Percentiles rank a stretch among this genome's conserved stretches.
phyloP scores from a whole-genome alignment of 2,888 invertebrate species.

The Homarus gammarus region DNA sequence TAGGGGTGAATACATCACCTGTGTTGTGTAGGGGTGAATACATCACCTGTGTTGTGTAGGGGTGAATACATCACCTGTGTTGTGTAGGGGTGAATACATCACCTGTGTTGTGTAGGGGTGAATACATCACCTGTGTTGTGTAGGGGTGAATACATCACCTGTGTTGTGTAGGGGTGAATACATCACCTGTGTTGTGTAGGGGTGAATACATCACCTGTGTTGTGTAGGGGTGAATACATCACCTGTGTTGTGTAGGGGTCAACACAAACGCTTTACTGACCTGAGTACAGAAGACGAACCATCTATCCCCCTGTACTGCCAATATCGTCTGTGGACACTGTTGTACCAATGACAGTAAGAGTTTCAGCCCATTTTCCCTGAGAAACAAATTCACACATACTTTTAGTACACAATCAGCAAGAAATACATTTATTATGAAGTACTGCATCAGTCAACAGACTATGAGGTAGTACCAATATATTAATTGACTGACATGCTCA shows the following conservation, averaged over 20 bases:
- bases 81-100: neutral
- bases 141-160: neutral
- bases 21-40: no score
- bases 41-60: no score
- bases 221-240: neutral
- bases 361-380: neutral
- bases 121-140: neutral
- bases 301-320: neutral
- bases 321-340: neutral
- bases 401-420: neutral
- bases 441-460: no score
- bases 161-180: neutral
- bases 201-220: neutral
- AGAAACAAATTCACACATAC: neutral
- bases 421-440: no score
- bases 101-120: neutral
- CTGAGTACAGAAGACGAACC: neutral
- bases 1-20: no score
- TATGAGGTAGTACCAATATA: no score
- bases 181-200: neutral
- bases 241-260: neutral
- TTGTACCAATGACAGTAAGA: neutral
- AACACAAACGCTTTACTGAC: neutral
- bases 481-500: no score
- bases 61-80: no score